phyloP scores from a whole-genome alignment of 2,888 invertebrate genomes.

The Tenthredo livida region DNA sequence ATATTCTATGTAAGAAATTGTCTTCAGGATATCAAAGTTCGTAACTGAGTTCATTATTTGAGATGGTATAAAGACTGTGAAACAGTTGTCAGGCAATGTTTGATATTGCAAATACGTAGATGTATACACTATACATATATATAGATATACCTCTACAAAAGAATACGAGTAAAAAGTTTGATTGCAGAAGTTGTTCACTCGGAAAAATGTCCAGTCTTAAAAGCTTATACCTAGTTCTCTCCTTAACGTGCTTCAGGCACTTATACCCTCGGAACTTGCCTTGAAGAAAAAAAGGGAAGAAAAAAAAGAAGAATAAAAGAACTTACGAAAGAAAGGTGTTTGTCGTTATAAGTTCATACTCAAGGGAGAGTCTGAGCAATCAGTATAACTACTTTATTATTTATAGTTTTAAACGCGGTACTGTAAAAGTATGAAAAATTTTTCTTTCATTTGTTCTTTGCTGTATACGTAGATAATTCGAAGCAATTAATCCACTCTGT shows the following conservation, averaged over 20 bases:
- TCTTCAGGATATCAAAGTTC: background rate
- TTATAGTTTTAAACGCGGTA: background rate
- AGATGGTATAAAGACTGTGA: background rate
- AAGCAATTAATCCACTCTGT: background rate
- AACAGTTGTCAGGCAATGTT: background rate
- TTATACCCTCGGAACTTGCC: background rate
- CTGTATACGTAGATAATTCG: background rate
- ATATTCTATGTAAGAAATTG: background rate
- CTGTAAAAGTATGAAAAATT: background rate
- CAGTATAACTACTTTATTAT: slow-evolving; percentile 11
- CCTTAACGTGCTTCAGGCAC: background rate
- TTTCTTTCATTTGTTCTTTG: background rate
- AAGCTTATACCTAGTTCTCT: background rate
- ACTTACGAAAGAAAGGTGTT: background rate
- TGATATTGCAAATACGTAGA: background rate
- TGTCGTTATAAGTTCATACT: background rate
- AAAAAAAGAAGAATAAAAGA: no score
- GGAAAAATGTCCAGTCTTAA: background rate
- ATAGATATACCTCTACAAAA: background rate
- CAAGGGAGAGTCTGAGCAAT: background rate
- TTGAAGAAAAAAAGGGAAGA: background rate
- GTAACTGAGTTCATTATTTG: background rate
- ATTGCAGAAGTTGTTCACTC: slow-evolving; percentile 15
- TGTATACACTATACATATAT: background rate
- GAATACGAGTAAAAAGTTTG: background rate